Base-by-base conservation (phyloP, 2,888 invertebrate genomes). In the Orthosia gothica region DNA sequence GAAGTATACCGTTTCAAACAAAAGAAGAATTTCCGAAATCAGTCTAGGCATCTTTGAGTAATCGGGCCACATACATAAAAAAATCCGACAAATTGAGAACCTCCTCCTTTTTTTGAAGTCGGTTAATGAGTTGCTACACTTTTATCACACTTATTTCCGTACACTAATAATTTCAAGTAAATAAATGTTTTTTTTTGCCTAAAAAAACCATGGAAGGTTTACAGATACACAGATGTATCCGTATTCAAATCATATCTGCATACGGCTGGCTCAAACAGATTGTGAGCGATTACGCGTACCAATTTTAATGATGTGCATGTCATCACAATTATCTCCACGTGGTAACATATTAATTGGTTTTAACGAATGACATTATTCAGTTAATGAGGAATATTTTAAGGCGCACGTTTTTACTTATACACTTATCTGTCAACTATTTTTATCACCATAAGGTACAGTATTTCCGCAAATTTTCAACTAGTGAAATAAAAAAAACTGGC, bases 401-500 rank as follows among this genome's bases (percentile, higher is more conserved):
- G n/a, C 32, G 32, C 18, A 59, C 18, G 13, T 54, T 55, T 59
- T 20, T 20, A 59, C 12, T 3, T 20, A 5, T 9, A 57, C 1
- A 5, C 15, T 23, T 40, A 45, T 18, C 20, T 50, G 26, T 67
- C 49, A 3, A 16, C 26, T 54, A 73, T 54, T 55, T 57, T 13
- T 45, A 61, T 54, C 13, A 50, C 63, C 66, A 57, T 74, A 75
- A 52, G 20, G 23, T 18, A 70, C 64, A 52, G 18, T 73, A 71
- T 73, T 84, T 79, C 76, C 74, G 76, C 66, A 71, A 75, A 73
- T 73, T 75, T 80, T 83, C 62, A 64, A 79, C 50, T 50, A 59
- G 68, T 26, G 15, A 13, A 40, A 70, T 70, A 83, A 82, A 86
- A 85, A 80, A n/a, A n/a, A n/a, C n/a, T n/a, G n/a, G n/a, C n/a